Evolutionary conservation across 2,888 invertebrate species (phyloP), one percentile per base, ranked within the genome.

Genomic region (Electrophaes corylata): DNA sequence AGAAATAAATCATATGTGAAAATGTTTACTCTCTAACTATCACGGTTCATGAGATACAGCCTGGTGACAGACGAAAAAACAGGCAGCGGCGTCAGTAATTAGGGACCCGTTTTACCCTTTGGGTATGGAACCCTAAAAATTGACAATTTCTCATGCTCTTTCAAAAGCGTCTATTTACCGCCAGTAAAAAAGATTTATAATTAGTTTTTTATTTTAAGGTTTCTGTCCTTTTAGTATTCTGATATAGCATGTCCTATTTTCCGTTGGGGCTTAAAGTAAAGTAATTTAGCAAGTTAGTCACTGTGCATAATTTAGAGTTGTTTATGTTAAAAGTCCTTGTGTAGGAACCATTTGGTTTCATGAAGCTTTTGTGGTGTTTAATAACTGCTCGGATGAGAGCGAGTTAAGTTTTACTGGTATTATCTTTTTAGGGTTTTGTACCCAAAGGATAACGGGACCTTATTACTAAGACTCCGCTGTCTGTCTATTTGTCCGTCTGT

Each of bases 241-340:
- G n/a, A n/a, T n/a, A n/a, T n/a, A n/a, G n/a, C n/a, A n/a, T n/a
- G n/a, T n/a, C n/a, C n/a, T n/a, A n/a, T n/a, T n/a, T n/a, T n/a
- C n/a, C n/a, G n/a, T n/a, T n/a, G n/a, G n/a, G n/a, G n/a, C n/a
- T n/a, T n/a, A n/a, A n/a, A n/a, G n/a, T n/a, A 62, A 59, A 65
- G 66, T 62, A 64, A 67, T 67, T 66, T 59, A 53, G 53, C 47
- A 66, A 66, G 56, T 67, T 64, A 47, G 35, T 52, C 57, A 59
- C 61, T 60, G 53, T 53, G 53, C 60, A 58, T 62, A 70, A 64
- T 66, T 66, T 55, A 57, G 57, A 49, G 66, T 65, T 66, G 67
- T 69, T 71, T 67, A 69, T 65, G 60, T 63, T 64, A 60, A 64
- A 66, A 62, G 57, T 69, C 67, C 61, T 65, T 62, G 55, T 63